Percentiles rank a stretch among this genome's conserved stretches.
Conservation (phyloP, 2,113 vertebrate species). For the Xiphophorus couchianus region DNA sequence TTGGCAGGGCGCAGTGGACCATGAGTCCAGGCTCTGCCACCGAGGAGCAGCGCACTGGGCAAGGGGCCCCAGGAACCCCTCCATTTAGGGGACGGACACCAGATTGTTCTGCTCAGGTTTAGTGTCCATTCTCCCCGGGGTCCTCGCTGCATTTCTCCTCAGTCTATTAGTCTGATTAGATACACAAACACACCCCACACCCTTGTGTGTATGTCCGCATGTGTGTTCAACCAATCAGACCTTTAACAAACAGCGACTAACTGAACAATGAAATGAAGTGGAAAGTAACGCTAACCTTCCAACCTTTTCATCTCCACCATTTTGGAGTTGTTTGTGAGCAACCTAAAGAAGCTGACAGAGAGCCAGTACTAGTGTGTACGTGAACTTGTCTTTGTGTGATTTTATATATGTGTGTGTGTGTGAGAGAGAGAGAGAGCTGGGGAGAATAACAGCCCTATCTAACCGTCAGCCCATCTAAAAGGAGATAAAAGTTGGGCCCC, state of each 20-base stretch:
- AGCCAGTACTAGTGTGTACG: slow-evolving; percentile 34
- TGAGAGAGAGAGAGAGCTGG: not conserved
- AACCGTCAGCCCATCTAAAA: slow-evolving; percentile 69
- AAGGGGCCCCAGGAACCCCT: slow-evolving; percentile 63
- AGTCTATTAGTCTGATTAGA: slow-evolving; percentile 80
- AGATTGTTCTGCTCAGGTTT: slow-evolving; percentile 80
- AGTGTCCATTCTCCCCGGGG: slow-evolving; percentile 68
- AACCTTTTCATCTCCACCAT: slow-evolving; percentile 51
- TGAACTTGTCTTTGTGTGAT: slow-evolving; percentile 12
- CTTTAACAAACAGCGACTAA: slow-evolving; percentile 54
- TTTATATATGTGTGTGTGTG: slow-evolving; percentile 14
- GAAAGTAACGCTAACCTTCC: slow-evolving; percentile 40
- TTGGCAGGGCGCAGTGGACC: slow-evolving; percentile 37
- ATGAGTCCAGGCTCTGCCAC: slow-evolving; percentile 40
- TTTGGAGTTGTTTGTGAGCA: slow-evolving; percentile 39
- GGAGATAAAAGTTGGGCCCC: slow-evolving; percentile 74
- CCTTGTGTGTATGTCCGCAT: slow-evolving; percentile 13
- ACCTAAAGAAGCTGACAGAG: slow-evolving; percentile 43
- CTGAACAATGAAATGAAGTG: slow-evolving; percentile 57
- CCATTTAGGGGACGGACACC: slow-evolving; percentile 74
- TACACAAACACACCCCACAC: slow-evolving; percentile 56
- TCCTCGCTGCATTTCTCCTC: slow-evolving; percentile 67
- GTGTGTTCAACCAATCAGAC: slow-evolving; percentile 43
- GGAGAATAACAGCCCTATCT: slow-evolving; percentile 72
- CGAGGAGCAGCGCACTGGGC: slow-evolving; percentile 54